Evolutionary conservation across 2,797 vertebrate species (phyloP).

Genomic region (Pangasius sanitwongsei): DNA sequence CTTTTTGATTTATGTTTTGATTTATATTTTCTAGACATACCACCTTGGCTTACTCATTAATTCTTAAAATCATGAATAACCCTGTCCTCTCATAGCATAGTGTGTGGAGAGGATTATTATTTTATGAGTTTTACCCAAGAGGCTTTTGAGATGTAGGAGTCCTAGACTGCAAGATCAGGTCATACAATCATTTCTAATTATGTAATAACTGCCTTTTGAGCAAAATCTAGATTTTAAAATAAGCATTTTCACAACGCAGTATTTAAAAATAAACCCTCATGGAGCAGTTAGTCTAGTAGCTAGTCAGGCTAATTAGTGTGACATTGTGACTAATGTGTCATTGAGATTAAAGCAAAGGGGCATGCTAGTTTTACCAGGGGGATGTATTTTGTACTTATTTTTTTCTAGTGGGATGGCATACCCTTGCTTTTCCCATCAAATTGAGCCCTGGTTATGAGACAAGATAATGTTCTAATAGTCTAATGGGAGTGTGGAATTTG

Average conservation of each 20-base stretch:
- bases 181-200: conserved; percentile 32
- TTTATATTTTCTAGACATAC: background rate
- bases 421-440: background rate
- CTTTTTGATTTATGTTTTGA: background rate
- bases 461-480: background rate
- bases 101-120: conserved; percentile 40
- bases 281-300: background rate
- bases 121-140: conserved; percentile 44
- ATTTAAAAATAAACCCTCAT: background rate
- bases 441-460: background rate
- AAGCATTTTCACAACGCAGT: background rate
- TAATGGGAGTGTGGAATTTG: background rate
- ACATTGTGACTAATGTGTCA: conserved; percentile 1
- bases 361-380: background rate
- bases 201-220: conserved; percentile 15
- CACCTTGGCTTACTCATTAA: background rate
- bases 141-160: conserved; percentile 21
- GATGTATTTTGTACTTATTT: background rate
- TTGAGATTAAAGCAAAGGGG: background rate
- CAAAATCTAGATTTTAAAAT: background rate
- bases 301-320: conserved; percentile 3
- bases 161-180: conserved; percentile 25
- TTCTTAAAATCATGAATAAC: background rate
- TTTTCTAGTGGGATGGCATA: background rate
- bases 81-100: conserved; percentile 36